Conservation (phyloP, 2,113 vertebrate genomes). For the Trematomus loennbergii region DNA sequence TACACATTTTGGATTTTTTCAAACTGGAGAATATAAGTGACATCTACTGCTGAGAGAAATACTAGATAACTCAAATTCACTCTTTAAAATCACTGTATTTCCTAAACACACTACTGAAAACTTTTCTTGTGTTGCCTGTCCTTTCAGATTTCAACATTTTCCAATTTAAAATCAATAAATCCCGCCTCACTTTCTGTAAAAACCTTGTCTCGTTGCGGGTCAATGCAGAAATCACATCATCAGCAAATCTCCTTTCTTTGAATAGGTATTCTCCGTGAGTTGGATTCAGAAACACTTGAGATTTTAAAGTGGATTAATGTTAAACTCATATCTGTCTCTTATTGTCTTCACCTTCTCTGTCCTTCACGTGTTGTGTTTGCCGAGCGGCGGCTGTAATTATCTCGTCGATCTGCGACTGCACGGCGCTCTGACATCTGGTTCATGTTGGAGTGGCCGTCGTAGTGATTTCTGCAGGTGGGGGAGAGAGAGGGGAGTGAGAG, state of each 20-base stretch:
- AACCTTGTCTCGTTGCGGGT: no score
- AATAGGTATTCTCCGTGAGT: not conserved
- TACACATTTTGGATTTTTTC: no score
- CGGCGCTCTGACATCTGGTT: constrained; percentile 69
- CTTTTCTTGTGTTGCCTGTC: no score
- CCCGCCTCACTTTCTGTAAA: no score
- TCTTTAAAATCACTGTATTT: no score
- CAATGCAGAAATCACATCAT: not conserved
- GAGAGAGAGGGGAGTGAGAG: constrained; percentile 9
- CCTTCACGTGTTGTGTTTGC: not conserved
- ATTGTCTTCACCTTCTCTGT: constrained; percentile 7
- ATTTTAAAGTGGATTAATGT: constrained; percentile 9
- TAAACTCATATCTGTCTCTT: constrained; percentile 1
- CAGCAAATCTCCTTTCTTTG: constrained; percentile 21
- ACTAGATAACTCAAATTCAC: no score
- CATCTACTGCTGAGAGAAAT: no score
- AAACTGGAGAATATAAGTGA: no score
- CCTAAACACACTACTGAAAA: no score
- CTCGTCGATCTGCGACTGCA: constrained; percentile 25
- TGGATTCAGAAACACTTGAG: constrained; percentile 1
- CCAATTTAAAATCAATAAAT: no score
- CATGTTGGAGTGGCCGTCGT: constrained; percentile 74
- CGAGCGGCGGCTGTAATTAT: constrained; percentile 44
- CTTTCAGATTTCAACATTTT: no score
- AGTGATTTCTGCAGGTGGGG: constrained; percentile 69